phyloP scores from a whole-genome alignment of 2,113 vertebrate genomes.

The Odobenus rosmarus region DNA sequence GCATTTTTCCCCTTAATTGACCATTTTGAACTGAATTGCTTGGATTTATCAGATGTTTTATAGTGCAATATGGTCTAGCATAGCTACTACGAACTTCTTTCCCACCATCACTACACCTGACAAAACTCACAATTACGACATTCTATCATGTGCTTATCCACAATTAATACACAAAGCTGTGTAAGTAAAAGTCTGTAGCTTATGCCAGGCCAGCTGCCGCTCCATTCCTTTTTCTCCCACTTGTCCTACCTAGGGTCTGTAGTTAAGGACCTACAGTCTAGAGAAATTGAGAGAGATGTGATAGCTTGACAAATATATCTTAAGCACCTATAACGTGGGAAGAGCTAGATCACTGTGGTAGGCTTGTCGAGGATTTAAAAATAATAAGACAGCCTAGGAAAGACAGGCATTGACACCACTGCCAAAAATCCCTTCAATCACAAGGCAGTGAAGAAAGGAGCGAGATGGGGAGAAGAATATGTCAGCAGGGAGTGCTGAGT shows the following conservation, averaged over 20 bases:
- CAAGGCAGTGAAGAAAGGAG: neutral
- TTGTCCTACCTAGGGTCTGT: neutral
- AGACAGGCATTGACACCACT: neutral
- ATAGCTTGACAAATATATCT: neutral
- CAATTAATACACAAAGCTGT: neutral
- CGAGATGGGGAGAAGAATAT: accelerated
- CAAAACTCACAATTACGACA: neutral
- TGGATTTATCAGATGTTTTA: neutral
- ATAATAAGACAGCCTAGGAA: neutral
- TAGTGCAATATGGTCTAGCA: neutral
- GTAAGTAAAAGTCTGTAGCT: neutral
- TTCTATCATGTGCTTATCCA: no score
- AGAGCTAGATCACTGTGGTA: neutral
- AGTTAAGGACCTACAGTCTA: neutral
- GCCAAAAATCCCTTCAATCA: neutral
- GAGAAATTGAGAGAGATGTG: neutral
- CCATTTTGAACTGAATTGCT: neutral
- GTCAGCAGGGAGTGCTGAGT: no score
- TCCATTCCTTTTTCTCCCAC: neutral
- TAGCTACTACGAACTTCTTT: neutral
- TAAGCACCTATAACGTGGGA: neutral
- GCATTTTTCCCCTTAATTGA: neutral
- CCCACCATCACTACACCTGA: neutral
- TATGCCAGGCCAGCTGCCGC: neutral
- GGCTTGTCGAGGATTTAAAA: neutral